Evolutionary conservation across 2,113 vertebrate genomes (phyloP), one percentile per base, ranked within the genome.

Genomic region (Neoarius graeffei): DNA sequence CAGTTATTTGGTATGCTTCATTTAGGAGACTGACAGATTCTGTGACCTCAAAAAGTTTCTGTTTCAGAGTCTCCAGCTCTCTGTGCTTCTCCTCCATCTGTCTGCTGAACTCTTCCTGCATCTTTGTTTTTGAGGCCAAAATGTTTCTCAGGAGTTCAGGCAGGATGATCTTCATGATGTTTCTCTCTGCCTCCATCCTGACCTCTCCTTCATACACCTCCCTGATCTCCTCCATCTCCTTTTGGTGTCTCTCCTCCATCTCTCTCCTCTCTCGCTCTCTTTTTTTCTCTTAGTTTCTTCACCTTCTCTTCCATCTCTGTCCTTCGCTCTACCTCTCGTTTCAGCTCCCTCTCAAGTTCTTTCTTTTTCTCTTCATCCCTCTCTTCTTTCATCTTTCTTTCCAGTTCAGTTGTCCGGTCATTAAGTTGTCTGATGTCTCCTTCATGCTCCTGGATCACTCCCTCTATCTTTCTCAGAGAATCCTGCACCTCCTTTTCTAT

Each of bases 111-210:
- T 42, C 35, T 3, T 42, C 35, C 35, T 42, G 35, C 35, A 42
- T 42, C 35, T 42, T 42, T 42, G 35, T 42, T 42, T 3, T 42
- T 42, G 35, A 42, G 35, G 35, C 3, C 35, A 42, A 42, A 42
- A 42, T 42, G 35, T 42, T 42, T 42, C 35, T 42, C 1, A 3
- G 35, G 35, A 42, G 35, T 42, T 42, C 35, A 42, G 35, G 35
- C 35, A 42, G 35, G 15, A 82, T 82, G 81, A 82, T 82, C 81
- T 82, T 82, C 59, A 82, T 62, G 59, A 82, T 42, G 35, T 52
- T 42, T 42, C 35, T 42, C 35, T 42, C 35, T 42, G 35, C 35
- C 3, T 42, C 35, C 1, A 42, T 42, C 35, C 35, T 42, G 3
- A 42, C 35, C 2, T 3, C 35, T 42, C 35, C 35, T 42, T 42